Evolutionary conservation across 2,888 invertebrate genomes (phyloP).

Genomic region (Cepaea hortensis): DNA sequence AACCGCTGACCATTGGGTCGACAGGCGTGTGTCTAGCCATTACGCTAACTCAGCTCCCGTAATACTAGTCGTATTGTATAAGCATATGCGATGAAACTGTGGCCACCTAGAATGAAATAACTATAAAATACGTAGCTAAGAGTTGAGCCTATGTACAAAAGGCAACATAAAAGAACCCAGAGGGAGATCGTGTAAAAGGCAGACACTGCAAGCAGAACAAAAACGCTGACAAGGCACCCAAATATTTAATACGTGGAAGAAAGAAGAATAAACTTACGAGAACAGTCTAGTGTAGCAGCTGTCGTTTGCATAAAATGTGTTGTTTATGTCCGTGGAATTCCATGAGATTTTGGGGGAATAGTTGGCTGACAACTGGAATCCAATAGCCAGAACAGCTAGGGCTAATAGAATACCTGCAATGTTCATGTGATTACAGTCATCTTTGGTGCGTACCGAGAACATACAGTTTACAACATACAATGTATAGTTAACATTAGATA

Average conservation of each 20-base stretch:
- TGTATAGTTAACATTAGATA: too few relatives aligned
- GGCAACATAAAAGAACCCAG: too few relatives aligned
- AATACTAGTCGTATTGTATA: background rate
- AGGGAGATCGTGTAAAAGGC: too few relatives aligned
- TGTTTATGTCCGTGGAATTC: too few relatives aligned
- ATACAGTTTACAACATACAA: background rate
- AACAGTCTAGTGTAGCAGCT: background rate
- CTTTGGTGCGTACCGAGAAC: background rate
- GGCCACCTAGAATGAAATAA: too few relatives aligned
- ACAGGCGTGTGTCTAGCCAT: too few relatives aligned
- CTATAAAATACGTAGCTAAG: too few relatives aligned
- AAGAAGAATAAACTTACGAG: background rate
- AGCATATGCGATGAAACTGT: too few relatives aligned
- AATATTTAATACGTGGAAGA: background rate
- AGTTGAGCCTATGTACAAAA: too few relatives aligned
- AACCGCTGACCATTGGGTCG: background rate
- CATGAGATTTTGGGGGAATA: conserved; percentile 69
- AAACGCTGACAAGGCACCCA: too few relatives aligned
- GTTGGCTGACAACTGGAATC: conserved; percentile 75
- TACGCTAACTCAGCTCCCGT: background rate
- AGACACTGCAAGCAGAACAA: too few relatives aligned
- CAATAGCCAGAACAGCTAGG: conserved; percentile 75
- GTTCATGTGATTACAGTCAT: background rate
- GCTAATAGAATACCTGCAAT: conserved; percentile 74
- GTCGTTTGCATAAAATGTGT: background rate